A percentile compares a stretch with the other conserved stretches of the same genome.
Evolutionary conservation across 2,113 vertebrate genomes (phyloP).

Genomic region (Ranitomeya variabilis): DNA sequence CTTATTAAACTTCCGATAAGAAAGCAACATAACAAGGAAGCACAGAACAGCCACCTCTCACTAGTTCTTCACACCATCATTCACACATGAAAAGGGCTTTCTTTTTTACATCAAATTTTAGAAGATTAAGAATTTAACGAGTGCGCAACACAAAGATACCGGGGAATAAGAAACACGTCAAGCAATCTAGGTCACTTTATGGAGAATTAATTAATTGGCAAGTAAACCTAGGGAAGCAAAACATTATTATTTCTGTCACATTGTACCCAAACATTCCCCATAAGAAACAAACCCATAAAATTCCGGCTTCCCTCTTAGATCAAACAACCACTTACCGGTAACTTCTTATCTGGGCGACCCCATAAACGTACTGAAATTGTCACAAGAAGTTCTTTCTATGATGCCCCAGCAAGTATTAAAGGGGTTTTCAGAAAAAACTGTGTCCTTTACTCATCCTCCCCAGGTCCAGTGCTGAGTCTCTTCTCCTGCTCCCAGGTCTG

Average conservation of each 20-base stretch:
- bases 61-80: neutral
- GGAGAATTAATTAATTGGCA: neutral
- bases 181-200: neutral
- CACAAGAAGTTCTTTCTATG: no score
- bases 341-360: no score
- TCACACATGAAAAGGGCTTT: neutral
- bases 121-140: neutral
- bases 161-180: neutral
- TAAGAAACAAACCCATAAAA: neutral
- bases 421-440: no score
- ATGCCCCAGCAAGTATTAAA: no score
- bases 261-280: neutral
- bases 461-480: no score
- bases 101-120: neutral
- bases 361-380: no score
- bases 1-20: neutral
- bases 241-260: neutral
- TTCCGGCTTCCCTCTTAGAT: no score
- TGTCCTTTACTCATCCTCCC: no score
- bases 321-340: no score
- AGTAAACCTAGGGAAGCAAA: neutral
- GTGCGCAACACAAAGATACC: neutral
- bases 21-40: conserved; percentile 19
- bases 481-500: no score
- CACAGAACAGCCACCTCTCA: neutral